Base-by-base conservation (phyloP, 2,888 invertebrate species). In the Tetragonisca angustula region DNA sequence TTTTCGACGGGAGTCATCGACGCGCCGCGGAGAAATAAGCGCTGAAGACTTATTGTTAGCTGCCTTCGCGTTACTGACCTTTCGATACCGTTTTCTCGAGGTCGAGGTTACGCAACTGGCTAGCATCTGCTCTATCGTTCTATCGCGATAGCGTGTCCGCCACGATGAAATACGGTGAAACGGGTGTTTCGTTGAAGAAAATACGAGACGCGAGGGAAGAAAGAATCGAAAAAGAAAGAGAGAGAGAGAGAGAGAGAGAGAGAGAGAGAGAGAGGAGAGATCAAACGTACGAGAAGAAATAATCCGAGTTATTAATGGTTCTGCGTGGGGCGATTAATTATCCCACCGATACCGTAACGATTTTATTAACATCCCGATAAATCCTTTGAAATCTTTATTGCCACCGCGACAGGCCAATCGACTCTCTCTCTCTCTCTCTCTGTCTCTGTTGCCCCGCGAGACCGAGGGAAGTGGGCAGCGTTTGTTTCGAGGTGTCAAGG, bases 301-400 rank as follows among this genome's bases (percentile, higher is more conserved):
- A 72, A 82, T 82, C 70, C 21, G 68, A 56, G 76, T 83, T 76
- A 83, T 83, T 83, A 83, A 83, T 83, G 83, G 76, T 67, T 52
- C 4, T 15, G 52, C 32, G 67, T 11, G 21, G 36, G n/a, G 32
- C 76, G 76, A 83, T 83, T 83, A 83, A 83, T 83, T 83, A 83
- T 75, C 71, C 76, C 24, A 11, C 52, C 54, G 67, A 71, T 76
- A 61, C 65, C 50, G 70, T 54, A 68, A 83, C 84, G 83, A 83
- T 83, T 83, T 83, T 76, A 83, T 83, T 76, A 83, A 61, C 64
- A 67, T 21, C 24, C 32, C 27, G 62, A 64, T 77, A 43, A 69
- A 69, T 83, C 83, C 62, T 54, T 72, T 76, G 83, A 83, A 83
- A 83, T 76, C 61, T 83, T 83, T 83, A 83, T 83, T 68, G 83